Conservation (phyloP, 2,797 vertebrate species). For the Sebastes diploproa region DNA sequence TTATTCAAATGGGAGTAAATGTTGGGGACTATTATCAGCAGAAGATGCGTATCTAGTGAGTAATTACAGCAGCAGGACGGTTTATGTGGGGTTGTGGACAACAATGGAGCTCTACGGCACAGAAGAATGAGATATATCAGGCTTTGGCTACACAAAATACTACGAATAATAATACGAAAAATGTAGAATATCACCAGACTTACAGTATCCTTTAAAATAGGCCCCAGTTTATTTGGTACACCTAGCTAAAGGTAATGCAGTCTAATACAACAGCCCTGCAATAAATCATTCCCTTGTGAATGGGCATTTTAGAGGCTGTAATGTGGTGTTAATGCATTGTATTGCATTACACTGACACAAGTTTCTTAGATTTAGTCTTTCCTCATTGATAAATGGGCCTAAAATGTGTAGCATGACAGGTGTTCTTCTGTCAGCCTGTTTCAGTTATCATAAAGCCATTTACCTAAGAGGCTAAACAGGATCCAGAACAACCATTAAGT, state of each 20-base stretch:
- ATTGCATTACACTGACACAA: background rate
- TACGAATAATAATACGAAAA: background rate
- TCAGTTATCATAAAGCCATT: slow-evolving; percentile 3
- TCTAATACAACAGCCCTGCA: background rate
- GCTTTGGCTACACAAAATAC: background rate
- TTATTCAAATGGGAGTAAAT: background rate
- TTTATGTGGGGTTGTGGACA: background rate
- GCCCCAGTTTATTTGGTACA: background rate
- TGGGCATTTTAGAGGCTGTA: background rate
- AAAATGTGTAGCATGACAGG: background rate
- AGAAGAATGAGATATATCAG: background rate
- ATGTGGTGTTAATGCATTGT: background rate
- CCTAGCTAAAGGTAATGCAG: background rate
- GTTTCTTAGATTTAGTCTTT: background rate
- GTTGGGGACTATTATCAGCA: background rate
- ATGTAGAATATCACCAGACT: background rate
- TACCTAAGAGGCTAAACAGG: slow-evolving; percentile 33
- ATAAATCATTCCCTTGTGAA: background rate
- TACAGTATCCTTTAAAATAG: background rate
- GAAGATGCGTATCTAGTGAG: background rate
- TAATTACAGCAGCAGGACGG: background rate
- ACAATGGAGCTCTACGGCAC: background rate
- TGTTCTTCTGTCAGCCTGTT: background rate
- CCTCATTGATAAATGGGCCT: background rate
- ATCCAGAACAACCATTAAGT: slow-evolving; percentile 51